Evolutionary conservation across 2,113 vertebrate genomes (phyloP).

Genomic region (Pan troglodytes): DNA sequence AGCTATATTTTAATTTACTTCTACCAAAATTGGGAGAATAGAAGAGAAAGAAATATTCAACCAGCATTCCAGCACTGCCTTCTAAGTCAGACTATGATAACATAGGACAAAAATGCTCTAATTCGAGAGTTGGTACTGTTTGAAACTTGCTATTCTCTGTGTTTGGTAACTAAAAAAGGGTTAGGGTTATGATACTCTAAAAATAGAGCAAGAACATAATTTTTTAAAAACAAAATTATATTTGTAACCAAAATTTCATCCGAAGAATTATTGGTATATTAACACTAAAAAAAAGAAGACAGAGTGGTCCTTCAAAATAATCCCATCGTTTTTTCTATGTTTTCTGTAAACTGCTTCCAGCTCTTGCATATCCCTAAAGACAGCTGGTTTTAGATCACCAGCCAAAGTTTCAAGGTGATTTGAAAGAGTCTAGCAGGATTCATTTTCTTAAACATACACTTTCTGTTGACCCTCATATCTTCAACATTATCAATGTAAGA

Average conservation of each 20-base stretch:
- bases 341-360: background rate
- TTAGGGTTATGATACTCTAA: background rate
- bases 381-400: background rate
- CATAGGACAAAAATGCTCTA: background rate
- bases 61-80: background rate
- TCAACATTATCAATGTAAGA: background rate
- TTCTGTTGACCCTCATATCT: background rate
- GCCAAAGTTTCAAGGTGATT: background rate
- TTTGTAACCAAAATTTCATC: background rate
- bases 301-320: background rate
- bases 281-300: background rate
- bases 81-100: background rate
- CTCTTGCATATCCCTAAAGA: background rate
- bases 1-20: background rate
- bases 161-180: background rate
- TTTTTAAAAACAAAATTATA: background rate
- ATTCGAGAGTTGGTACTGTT: accelerated
- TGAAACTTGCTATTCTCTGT: background rate
- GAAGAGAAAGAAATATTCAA: background rate
- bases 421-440: background rate
- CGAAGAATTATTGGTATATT: background rate
- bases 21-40: background rate
- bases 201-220: background rate
- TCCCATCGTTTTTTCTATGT: background rate
- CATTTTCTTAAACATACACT: background rate